phyloP scores from a whole-genome alignment of 1,140 invertebrate species.

The Anastatus disparis region DNA sequence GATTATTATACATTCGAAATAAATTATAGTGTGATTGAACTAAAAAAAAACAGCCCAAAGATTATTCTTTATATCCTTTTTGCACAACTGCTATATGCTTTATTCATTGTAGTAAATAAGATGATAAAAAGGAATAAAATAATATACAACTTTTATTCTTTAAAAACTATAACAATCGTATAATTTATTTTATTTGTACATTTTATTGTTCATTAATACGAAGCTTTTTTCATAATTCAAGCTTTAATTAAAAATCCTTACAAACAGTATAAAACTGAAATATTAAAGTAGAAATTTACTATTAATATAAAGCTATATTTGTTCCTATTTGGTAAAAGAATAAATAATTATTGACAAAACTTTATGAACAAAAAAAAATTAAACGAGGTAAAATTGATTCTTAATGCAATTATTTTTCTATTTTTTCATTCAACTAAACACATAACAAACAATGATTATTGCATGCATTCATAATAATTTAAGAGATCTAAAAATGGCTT shows the following conservation, averaged over 20 bases:
- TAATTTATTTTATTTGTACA: slow-evolving; percentile 54
- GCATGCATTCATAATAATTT: not conserved
- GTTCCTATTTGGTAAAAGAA: slow-evolving; percentile 1
- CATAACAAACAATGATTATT: slow-evolving; percentile 2
- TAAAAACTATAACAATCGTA: slow-evolving; percentile 57
- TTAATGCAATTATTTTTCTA: too few relatives aligned
- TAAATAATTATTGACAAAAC: slow-evolving; percentile 19
- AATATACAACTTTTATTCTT: slow-evolving; percentile 39
- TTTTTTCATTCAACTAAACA: too few relatives aligned
- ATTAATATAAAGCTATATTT: too few relatives aligned
- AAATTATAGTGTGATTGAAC: slow-evolving; percentile 58
- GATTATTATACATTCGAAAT: slow-evolving; percentile 66
- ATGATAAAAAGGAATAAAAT: slow-evolving; percentile 17
- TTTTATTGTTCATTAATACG: slow-evolving; percentile 41
- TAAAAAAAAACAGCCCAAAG: too few relatives aligned
- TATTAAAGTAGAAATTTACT: not conserved
- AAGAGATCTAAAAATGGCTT: too few relatives aligned
- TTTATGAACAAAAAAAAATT: not conserved
- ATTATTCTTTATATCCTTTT: slow-evolving; percentile 23
- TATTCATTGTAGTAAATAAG: not conserved
- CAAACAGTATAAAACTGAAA: not conserved
- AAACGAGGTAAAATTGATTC: slow-evolving; percentile 2
- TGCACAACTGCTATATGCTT: not conserved
- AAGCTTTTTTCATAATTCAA: slow-evolving; percentile 31
- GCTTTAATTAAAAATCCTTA: slow-evolving; percentile 16